These are phyloP conservation scores for Phengaris alcon DNA, from an alignment of 2,888 invertebrate genomes.

Conservation along the genomic window DNA sequence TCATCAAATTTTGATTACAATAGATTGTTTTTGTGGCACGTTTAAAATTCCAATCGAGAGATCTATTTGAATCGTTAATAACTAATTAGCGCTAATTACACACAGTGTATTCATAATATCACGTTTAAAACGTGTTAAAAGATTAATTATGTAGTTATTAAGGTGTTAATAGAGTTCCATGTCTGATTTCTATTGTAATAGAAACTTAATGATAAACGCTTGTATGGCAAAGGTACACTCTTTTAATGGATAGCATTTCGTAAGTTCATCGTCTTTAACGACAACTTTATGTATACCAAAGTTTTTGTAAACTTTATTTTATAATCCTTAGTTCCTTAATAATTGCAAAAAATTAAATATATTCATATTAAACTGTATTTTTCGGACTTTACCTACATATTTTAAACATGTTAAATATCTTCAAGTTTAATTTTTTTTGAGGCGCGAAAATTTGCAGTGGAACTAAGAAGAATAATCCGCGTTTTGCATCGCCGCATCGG, in stretches of 20 bases:
- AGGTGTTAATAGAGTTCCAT: conserved; percentile 1
- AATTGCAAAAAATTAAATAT: too few species aligned
- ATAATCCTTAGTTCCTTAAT: too few species aligned
- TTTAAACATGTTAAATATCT: too few species aligned
- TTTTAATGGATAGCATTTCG: background rate
- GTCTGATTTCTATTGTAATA: conserved; percentile 3
- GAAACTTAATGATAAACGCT: background rate
- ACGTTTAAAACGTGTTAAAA: conserved; percentile 17
- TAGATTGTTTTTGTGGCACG: conserved; percentile 21
- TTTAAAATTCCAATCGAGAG: conserved; percentile 19
- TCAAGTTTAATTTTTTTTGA: too few species aligned
- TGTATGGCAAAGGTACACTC: background rate
- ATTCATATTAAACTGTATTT: too few species aligned
- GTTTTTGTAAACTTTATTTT: too few species aligned
- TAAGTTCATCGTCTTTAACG: background rate
- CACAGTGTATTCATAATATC: conserved; percentile 1
- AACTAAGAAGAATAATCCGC: too few species aligned
- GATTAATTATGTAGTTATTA: conserved; percentile 25
- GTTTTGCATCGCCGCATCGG: too few species aligned
- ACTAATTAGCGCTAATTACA: conserved; percentile 31
- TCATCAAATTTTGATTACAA: conserved; percentile 29
- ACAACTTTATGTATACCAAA: too few species aligned
- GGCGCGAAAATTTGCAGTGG: too few species aligned
- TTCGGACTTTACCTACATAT: too few species aligned
- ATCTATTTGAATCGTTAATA: conserved; percentile 28